phyloP scores from a whole-genome alignment of 2,888 invertebrate species.

The Microdon myrmicae region DNA sequence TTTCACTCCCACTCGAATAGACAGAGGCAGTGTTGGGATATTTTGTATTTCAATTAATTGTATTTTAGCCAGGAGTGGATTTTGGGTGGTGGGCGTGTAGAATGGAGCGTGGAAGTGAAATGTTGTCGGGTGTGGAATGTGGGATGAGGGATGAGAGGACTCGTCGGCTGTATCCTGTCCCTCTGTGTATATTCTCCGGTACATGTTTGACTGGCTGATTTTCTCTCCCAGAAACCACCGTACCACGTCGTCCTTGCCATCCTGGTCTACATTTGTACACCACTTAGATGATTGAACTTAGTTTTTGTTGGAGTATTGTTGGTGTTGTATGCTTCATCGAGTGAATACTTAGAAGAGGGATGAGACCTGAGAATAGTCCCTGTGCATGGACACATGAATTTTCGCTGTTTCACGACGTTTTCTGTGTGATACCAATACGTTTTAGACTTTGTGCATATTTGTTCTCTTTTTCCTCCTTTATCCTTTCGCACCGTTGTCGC shows the following conservation, averaged over 20 bases:
- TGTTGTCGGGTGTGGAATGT: no score
- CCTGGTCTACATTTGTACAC: conserved; percentile 28
- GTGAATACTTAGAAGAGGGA: not conserved
- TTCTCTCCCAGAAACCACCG: conserved; percentile 17
- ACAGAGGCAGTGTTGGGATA: no score
- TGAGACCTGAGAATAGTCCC: conserved; percentile 29
- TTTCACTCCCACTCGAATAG: no score
- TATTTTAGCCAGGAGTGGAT: no score
- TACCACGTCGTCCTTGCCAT: conserved; percentile 5
- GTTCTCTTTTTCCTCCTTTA: conserved; percentile 37
- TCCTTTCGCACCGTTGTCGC: conserved; percentile 8
- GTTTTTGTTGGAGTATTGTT: conserved; percentile 20
- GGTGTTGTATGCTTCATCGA: conserved; percentile 30
- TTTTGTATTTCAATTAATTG: no score
- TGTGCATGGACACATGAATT: conserved; percentile 44
- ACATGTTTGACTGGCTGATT: conserved; percentile 15
- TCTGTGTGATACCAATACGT: conserved; percentile 41
- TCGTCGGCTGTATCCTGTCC: conserved; percentile 17
- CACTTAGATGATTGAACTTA: conserved; percentile 51
- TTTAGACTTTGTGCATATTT: conserved; percentile 51
- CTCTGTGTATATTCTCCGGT: conserved; percentile 21
- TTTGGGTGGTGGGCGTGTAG: no score
- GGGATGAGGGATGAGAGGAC: no score
- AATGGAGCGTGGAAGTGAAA: no score
- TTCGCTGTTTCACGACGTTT: conserved; percentile 34